Base-by-base conservation (phyloP, 2,888 invertebrate species). In the Caenorhabditis angaria region DNA sequence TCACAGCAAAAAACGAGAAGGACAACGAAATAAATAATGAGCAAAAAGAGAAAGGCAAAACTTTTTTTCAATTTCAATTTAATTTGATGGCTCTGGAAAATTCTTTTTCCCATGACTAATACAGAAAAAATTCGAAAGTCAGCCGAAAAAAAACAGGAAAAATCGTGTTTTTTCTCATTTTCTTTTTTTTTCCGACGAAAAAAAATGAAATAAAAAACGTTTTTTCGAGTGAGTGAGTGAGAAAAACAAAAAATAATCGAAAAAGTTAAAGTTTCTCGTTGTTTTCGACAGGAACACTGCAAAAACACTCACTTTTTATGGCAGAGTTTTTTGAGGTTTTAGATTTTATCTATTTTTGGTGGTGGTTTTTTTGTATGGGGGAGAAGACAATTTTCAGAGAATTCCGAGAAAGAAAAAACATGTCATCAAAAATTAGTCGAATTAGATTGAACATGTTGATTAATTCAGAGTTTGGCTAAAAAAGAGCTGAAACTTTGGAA, bases 1-100 rank as follows among this genome's bases (percentile, higher is more conserved):
- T 54, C 20, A n/a, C 10, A 53, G 24, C 29, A 50, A 57, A 51
- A 35, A 41, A 65, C 25, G 61, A 48, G 50, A 47, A 61, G 53
- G 25, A 24, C 8, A 48, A 61, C 14, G 47, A 59, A 65, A 35
- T 35, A 32, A n/a, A 27, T 25, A 61, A 50, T 35, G 53, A 14
- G 32, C 53, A 25, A 27, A 41, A 41, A 41, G 41, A 18, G 41
- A 41, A 14, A 14, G 14, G 14, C 14, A 6, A 41, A 41, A 41
- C 41, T 41, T 41, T 41, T 18, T 18, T 41, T 41, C 18, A 55
- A 55, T 10, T 24, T 41, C n/a, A 53, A 61, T 28, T 27, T 24
- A 50, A 50, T 61, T 54, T 61, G 35, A 28, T 50, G 25, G 32
- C 32, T 32, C 32, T 10, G 32, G 6, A 32, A 32, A 32, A 32